Base-by-base conservation (phyloP, 1,140 invertebrate genomes). In the Drosophila arizonae region DNA sequence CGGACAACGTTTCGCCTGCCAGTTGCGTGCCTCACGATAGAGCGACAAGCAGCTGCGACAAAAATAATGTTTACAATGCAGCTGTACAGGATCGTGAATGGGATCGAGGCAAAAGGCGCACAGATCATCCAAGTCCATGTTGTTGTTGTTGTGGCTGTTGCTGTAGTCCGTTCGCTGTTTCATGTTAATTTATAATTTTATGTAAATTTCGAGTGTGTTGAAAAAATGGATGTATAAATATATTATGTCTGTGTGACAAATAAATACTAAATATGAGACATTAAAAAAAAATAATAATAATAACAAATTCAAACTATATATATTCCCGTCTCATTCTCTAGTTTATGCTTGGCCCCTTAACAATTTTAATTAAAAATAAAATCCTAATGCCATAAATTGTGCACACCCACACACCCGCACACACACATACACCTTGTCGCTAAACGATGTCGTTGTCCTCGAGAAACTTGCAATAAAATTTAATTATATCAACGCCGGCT, bases 401-500 rank as follows among this genome's bases (percentile, higher is more conserved):
- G 60, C 24, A 30, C 28, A 30, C 4, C 2, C 0, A 6, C 9
- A 13, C 33, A 39, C 36, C 13, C 36, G 13, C 36, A 39, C 2
- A 39, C 3, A 39, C 10, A 33, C 30, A 64, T 50, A 52, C 62
- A 84, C 77, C 77, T 85, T 61, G 26, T 30, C 50, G 60, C 45
- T 43, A 41, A 65, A 66, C 36, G 63, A 66, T 46, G 66, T 63
- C 67, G 60, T 58, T 46, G 72, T 63, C 62, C 46, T 56, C 50
- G 43, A 58, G 8, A 46, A 17, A 17, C 24, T 26, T 48, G 81
- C 73, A 81, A 85, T 85, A 69, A 85, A 85, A 85, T 85, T 77
- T 72, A 85, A 85, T 85, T 86, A 85, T 81, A 86, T 85, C 69
- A 77, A 81, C 81, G 77, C 74, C 70, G 75, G 64, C 77, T 71